Evolutionary conservation across 2,888 invertebrate genomes (phyloP).

Genomic region (Philereme vetulata): DNA sequence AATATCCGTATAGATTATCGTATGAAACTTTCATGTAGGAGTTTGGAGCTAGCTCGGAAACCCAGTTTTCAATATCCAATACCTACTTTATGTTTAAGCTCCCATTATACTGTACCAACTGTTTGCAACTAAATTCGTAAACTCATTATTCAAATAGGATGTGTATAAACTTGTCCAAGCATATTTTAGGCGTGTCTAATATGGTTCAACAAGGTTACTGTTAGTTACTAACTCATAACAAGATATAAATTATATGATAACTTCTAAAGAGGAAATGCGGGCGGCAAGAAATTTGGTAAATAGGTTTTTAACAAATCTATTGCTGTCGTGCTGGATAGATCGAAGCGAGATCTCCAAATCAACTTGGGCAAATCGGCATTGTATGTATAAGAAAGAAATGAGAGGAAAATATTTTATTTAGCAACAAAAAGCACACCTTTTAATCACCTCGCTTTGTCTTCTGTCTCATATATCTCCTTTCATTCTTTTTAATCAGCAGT

Average conservation of each 20-base stretch:
- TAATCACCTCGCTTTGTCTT: too few species aligned
- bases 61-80: not conserved
- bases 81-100: not conserved
- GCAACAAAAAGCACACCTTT: too few species aligned
- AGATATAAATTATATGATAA: not conserved
- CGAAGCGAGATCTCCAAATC: too few species aligned
- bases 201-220: not conserved
- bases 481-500: too few species aligned
- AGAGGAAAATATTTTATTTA: too few species aligned
- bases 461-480: too few species aligned
- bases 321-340: too few species aligned
- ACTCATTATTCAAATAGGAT: not conserved
- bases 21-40: constrained; percentile 8
- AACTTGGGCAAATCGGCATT: too few species aligned
- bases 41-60: not conserved
- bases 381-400: too few species aligned
- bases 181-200: not conserved
- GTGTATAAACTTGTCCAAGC: constrained; percentile 1
- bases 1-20: constrained; percentile 18
- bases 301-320: too few species aligned
- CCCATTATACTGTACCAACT: not conserved
- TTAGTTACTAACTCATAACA: not conserved
- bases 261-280: too few species aligned
- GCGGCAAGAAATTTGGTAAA: too few species aligned
- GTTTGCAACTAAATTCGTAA: not conserved